Evolutionary conservation across 2,888 invertebrate genomes (phyloP).

Genomic region (Hesperia comma): DNA sequence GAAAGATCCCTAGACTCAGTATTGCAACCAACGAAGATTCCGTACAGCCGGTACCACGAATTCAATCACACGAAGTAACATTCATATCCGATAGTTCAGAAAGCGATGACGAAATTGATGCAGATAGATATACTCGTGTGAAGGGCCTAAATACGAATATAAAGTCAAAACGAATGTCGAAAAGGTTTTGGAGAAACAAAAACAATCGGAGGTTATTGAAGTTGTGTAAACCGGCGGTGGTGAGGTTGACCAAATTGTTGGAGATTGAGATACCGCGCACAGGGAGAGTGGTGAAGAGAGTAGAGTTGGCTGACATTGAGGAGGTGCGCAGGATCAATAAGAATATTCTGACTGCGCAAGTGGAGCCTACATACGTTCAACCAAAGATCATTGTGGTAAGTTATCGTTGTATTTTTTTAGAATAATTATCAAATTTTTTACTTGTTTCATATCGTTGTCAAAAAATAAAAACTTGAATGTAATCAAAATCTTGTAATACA

Average conservation of each 20-base stretch:
- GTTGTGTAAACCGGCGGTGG: constrained; percentile 25
- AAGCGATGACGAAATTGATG: no score
- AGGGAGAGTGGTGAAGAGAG: constrained; percentile 24
- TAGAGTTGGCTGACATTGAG: constrained; percentile 40
- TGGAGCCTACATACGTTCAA: constrained; percentile 27
- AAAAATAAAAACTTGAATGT: no score
- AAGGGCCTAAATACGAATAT: not conserved
- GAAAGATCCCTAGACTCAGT: no score
- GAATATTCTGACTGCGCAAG: constrained; percentile 40
- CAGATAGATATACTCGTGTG: no score
- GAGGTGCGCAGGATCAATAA: constrained; percentile 40
- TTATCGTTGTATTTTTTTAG: no score
- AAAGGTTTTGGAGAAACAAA: not conserved
- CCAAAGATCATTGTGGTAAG: no score
- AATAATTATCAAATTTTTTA: no score
- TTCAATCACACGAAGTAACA: no score
- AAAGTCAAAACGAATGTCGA: not conserved
- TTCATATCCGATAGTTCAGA: no score
- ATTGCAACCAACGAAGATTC: no score
- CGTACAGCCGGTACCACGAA: no score
- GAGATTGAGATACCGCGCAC: not conserved
- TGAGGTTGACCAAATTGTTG: constrained; percentile 13
- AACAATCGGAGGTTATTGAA: constrained; percentile 14
- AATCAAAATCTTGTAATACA: not conserved
- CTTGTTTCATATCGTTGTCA: no score